Conservation (phyloP, 2,797 vertebrate genomes). For the Eremophila alpestris region DNA sequence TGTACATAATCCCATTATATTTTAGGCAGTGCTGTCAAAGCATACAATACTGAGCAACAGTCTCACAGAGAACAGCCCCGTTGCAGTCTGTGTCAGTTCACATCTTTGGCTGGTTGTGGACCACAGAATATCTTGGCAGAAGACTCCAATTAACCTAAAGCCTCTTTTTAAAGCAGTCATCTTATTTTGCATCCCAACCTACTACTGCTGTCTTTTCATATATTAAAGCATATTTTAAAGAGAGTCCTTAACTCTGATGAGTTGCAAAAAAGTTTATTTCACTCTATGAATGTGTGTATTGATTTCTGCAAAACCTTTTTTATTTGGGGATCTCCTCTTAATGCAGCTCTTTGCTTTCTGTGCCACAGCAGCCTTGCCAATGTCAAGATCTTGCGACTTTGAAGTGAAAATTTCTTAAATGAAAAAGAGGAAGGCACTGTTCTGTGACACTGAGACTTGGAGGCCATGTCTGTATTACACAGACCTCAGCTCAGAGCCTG, state of each 20-base stretch:
- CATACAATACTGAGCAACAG: not conserved
- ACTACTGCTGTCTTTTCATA: not conserved
- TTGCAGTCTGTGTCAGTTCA: not conserved
- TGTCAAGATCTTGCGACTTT: not conserved
- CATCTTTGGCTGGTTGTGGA: not conserved
- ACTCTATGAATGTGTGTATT: not conserved
- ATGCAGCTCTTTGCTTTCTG: not conserved
- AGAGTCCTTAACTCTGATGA: not conserved
- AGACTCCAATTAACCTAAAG: not conserved
- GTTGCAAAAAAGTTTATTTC: not conserved
- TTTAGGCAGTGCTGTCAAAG: not conserved
- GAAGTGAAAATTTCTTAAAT: not conserved
- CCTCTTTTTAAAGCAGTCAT: not conserved
- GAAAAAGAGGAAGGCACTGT: not conserved
- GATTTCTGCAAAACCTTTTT: not conserved
- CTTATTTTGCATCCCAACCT: not conserved
- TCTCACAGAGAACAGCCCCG: not conserved
- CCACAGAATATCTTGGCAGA: not conserved
- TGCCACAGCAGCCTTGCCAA: not conserved
- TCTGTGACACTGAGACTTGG: not conserved
- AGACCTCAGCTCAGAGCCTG: not conserved
- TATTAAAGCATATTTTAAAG: not conserved
- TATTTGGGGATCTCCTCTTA: not conserved
- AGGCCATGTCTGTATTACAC: fast-evolving
- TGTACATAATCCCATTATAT: not conserved